Base-by-base conservation (phyloP, 2,888 invertebrate species). In the Fragum sueziense region DNA sequence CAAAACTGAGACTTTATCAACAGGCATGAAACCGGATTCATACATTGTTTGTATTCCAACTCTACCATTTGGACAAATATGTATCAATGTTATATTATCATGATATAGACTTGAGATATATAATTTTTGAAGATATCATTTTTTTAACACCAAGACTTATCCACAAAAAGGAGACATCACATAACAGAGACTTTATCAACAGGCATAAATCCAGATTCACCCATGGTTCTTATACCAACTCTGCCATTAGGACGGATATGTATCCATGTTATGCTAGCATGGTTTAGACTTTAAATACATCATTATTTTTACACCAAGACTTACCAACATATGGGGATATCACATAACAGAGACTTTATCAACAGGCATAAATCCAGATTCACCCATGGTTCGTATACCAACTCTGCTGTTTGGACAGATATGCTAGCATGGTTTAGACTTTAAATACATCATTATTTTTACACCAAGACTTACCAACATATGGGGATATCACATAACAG, bases 261-360 rank as follows among this genome's bases (percentile, higher is more conserved):
- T 0, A 99, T 90, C 96, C 97, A 97, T 0, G 99, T 99, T 81
- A 99, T 96, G 82, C 98, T 98, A 31, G 96, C 97, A 93, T 99
- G 97, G 93, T 97, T 97, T 37, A 99, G 94, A 17, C 96, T 96
- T n/a, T n/a, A n/a, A n/a, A n/a, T n/a, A n/a, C n/a, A n/a, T n/a
- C n/a, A n/a, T n/a, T n/a, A n/a, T n/a, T n/a, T n/a, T n/a, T n/a
- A n/a, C n/a, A n/a, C n/a, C n/a, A n/a, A n/a, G n/a, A n/a, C 31
- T 54, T 4, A 11, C 22, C 17, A 54, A 7, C 17, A 22, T 37
- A 1, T 7, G 41, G n/a, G 9, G 20, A n/a, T 31, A 65, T 83
- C 78, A 83, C 61, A 83, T 68, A 11, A 77, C 75, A 33, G 94
- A 90, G 65, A 94, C 82, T 85, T 93, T 94, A 79, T 96, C 95